Evolutionary conservation across 2,113 vertebrate genomes (phyloP).

Genomic region (Apteryx mantelli): DNA sequence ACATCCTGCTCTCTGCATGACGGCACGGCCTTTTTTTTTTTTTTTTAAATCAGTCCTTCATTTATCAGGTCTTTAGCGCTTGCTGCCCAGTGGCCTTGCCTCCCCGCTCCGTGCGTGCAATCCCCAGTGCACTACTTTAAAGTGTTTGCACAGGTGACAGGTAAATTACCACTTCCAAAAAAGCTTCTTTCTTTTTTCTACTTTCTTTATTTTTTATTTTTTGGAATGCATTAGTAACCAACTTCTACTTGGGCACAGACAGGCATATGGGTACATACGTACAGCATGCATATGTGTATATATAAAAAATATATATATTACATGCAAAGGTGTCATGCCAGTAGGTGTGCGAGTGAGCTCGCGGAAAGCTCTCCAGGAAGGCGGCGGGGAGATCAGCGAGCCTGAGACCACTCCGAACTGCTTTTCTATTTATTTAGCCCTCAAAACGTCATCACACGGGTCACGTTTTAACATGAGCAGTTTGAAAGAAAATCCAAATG

Average conservation of each 20-base stretch:
- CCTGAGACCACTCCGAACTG: not conserved
- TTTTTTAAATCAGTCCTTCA: not conserved
- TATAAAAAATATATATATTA: rapidly evolving
- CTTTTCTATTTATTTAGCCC: not conserved
- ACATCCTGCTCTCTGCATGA: not conserved
- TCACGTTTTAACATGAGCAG: rapidly evolving
- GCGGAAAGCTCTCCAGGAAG: not conserved
- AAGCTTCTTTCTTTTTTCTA: not conserved
- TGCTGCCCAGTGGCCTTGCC: not conserved
- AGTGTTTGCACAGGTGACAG: rapidly evolving
- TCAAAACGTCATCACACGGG: not conserved
- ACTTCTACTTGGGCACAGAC: not conserved
- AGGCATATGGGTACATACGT: not conserved
- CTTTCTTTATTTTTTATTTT: not conserved
- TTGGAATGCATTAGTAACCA: not conserved
- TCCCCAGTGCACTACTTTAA: not conserved
- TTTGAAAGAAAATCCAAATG: not conserved
- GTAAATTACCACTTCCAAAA: not conserved
- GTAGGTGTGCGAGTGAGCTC: rapidly evolving
- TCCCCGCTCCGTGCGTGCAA: not conserved
- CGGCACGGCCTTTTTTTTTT: rapidly evolving
- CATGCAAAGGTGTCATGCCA: not conserved
- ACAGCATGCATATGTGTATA: rapidly evolving
- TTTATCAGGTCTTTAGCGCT: not conserved
- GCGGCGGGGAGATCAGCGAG: not conserved